phyloP scores from a whole-genome alignment of 1,140 invertebrate genomes.

The Zelostemma sp. region DNA sequence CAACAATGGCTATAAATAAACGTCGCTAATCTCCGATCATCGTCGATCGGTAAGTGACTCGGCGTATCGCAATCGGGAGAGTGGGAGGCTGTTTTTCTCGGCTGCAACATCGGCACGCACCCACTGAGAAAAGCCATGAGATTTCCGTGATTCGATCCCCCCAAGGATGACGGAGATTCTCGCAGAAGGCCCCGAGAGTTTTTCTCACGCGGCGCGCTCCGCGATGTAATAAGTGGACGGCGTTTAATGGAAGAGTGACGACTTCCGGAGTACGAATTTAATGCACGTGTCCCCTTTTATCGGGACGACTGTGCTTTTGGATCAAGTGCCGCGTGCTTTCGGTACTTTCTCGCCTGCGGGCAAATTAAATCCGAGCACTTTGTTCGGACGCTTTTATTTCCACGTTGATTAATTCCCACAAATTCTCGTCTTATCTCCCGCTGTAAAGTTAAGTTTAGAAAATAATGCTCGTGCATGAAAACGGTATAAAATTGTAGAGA shows the following conservation, averaged over 20 bases:
- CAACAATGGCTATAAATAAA: slow-evolving; percentile 27
- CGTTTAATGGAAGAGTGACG: slow-evolving; percentile 14
- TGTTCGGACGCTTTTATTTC: neutral
- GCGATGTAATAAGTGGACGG: slow-evolving; percentile 6
- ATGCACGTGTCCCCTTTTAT: neutral
- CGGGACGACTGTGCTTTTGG: neutral
- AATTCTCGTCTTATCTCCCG: neutral
- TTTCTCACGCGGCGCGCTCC: slow-evolving; percentile 11
- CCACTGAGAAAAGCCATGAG: slow-evolving; percentile 19
- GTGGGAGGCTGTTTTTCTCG: slow-evolving; percentile 22
- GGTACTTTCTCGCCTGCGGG: neutral
- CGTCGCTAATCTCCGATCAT: slow-evolving; percentile 16
- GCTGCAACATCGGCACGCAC: slow-evolving; percentile 1
- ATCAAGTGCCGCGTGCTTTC: neutral
- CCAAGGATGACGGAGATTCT: slow-evolving; percentile 49
- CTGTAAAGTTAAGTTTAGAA: no score
- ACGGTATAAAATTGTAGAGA: no score
- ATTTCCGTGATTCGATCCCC: slow-evolving; percentile 44
- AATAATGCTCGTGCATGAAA: no score
- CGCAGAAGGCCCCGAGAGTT: slow-evolving; percentile 8
- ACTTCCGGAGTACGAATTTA: neutral
- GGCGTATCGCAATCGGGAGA: slow-evolving; percentile 8
- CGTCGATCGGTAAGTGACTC: slow-evolving; percentile 7
- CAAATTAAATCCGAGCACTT: neutral
- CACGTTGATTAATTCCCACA: no score